A percentile compares a stretch with the other conserved stretches of the same genome.
Evolutionary conservation across 2,113 vertebrate genomes (phyloP).

Genomic region (Phainopepla nitens): DNA sequence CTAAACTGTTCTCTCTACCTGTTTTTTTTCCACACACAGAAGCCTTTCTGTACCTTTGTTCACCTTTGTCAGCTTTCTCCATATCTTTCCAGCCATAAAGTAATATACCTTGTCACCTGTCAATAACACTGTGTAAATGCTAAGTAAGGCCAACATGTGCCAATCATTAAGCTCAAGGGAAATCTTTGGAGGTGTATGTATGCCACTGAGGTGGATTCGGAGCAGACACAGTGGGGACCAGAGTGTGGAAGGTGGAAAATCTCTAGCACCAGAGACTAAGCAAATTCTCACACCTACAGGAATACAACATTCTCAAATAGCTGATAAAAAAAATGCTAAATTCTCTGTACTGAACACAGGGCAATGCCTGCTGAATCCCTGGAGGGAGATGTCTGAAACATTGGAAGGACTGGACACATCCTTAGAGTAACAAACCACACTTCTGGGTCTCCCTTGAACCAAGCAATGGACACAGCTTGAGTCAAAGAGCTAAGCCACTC

Average conservation of each 20-base stretch:
- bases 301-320: not conserved
- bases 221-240: not conserved
- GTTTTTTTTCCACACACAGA: not conserved
- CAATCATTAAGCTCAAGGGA: not conserved
- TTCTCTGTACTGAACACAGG: not conserved
- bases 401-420: not conserved
- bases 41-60: constrained; percentile 26
- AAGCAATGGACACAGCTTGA: not conserved
- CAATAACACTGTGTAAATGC: constrained; percentile 13
- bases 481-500: not conserved
- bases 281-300: not conserved
- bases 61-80: constrained; percentile 21
- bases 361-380: not conserved
- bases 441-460: not conserved
- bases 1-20: not conserved
- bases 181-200: not conserved
- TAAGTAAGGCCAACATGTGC: not conserved
- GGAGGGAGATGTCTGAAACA: fast-evolving
- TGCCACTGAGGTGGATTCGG: not conserved
- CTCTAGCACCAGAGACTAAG: not conserved
- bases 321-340: not conserved
- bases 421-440: not conserved
- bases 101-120: not conserved
- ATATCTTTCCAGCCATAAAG: not conserved
- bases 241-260: not conserved